Conservation (phyloP, 1,140 invertebrate species). For the Neodiprion lecontei region DNA sequence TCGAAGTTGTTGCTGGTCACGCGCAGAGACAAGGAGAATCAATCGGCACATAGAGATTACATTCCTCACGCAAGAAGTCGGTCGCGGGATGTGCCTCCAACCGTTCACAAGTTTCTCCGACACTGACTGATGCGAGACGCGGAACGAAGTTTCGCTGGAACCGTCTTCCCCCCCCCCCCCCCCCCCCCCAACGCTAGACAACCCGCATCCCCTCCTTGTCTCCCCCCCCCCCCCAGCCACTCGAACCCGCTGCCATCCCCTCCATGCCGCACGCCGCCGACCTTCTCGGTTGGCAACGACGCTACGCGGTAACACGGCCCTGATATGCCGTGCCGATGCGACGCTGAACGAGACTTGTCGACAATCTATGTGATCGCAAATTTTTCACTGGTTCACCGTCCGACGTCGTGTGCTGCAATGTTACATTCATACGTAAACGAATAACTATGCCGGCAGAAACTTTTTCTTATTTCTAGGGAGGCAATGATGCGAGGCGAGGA, state of each 20-base stretch:
- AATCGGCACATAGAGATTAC: constrained; percentile 50
- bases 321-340: not conserved
- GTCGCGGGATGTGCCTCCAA: constrained; percentile 28
- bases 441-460: too few species aligned
- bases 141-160: not conserved
- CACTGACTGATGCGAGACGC: constrained; percentile 35
- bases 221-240: not conserved
- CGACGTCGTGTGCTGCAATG: not conserved
- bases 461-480: too few species aligned
- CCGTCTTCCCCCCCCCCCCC: not conserved
- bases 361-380: not conserved
- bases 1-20: not conserved
- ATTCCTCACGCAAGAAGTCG: constrained; percentile 46
- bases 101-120: constrained; percentile 57
- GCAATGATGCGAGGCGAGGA: too few species aligned
- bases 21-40: constrained; percentile 34
- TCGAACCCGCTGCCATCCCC: not conserved
- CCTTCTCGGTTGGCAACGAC: not conserved
- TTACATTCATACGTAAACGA: not conserved
- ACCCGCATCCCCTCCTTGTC: not conserved
- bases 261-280: not conserved
- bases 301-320: constrained; percentile 7
- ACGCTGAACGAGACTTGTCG: not conserved
- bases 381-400: not conserved
- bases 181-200: not conserved